These are phyloP conservation scores for Solenopsis invicta DNA, from an alignment of 1,140 invertebrate species.

Conservation along the genomic window DNA sequence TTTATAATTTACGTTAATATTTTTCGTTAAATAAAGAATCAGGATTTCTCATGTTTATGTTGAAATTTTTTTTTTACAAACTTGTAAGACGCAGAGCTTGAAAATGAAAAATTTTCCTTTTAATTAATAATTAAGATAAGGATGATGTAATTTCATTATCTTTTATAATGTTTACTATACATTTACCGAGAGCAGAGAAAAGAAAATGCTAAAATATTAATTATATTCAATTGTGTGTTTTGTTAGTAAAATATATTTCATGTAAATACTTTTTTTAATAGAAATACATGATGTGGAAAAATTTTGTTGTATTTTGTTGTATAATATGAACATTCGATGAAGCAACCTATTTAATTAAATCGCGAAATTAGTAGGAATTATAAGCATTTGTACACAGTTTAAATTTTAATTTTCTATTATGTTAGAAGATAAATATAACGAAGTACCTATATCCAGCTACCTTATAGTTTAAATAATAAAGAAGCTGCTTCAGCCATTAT, in stretches of 20 bases:
- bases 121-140: slow-evolving; percentile 20
- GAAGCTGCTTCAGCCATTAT: not conserved
- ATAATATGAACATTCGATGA: not conserved
- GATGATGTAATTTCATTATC: slow-evolving; percentile 25
- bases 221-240: slow-evolving; percentile 6
- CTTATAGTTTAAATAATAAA: not conserved
- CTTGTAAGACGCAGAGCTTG: not conserved
- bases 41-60: not conserved
- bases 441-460: not conserved
- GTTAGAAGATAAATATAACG: not conserved
- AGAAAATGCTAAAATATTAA: not conserved
- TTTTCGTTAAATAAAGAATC: not conserved
- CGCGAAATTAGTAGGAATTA: not conserved
- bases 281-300: not conserved
- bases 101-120: not conserved
- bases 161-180: not conserved
- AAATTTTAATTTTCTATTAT: slow-evolving; percentile 1
- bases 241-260: not conserved
- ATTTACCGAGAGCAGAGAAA: slow-evolving; percentile 10
- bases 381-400: not conserved
- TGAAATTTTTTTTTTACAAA: slow-evolving; percentile 8
- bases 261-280: slow-evolving; percentile 5
- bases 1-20: slow-evolving; percentile 36
- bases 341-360: not conserved
- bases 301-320: not conserved